Base-by-base conservation (phyloP, 2,797 vertebrate genomes). In the Eptatretus atami region DNA sequence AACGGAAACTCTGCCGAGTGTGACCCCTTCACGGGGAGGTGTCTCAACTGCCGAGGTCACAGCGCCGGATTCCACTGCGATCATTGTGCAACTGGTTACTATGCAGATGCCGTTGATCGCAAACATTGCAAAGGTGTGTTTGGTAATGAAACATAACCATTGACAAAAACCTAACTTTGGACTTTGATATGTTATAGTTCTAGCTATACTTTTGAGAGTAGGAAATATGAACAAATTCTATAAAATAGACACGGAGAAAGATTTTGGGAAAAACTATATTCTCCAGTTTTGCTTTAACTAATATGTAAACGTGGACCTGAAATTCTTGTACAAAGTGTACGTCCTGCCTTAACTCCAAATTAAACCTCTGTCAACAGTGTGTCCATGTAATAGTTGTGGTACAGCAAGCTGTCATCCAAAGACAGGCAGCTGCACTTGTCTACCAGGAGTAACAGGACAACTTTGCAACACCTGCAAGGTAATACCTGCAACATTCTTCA, bases 401-500 rank as follows among this genome's bases (percentile, higher is more conserved):
- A 86, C 80, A 0, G 79, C 80, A 12, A 77, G 76, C 3, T 98
- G 88, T 69, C 80, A 94, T 69, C 78, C 79, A 10, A 76, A 64
- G 13, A 82, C 73, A 0, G 88, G 87, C 1, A 75, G 67, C 67
- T 98, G 90, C 70, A 75, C 69, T 66, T 95, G 90, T 71, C 92
- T 82, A 71, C 54, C 77, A 0, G 84, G 84, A 9, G 83, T 95
- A 69, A 76, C 72, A 0, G 87, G 86, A 1, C 67, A 44, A 1
- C 76, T 3, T 65, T 98, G 90, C 6, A 78, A 88, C 64, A 78
- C 5, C 70, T 94, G 90, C 2, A 72, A 80, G 80, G 90, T 94
- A 66, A 69, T 44, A 44, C 6, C 6, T 44, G 4, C 6, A 19
- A 44, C 31, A 44, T 44, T 44, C 31, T 44, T 44, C 31, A 44